Evolutionary conservation across 2,113 vertebrate species (phyloP).

Genomic region (Tenebrosternarchus preto): DNA sequence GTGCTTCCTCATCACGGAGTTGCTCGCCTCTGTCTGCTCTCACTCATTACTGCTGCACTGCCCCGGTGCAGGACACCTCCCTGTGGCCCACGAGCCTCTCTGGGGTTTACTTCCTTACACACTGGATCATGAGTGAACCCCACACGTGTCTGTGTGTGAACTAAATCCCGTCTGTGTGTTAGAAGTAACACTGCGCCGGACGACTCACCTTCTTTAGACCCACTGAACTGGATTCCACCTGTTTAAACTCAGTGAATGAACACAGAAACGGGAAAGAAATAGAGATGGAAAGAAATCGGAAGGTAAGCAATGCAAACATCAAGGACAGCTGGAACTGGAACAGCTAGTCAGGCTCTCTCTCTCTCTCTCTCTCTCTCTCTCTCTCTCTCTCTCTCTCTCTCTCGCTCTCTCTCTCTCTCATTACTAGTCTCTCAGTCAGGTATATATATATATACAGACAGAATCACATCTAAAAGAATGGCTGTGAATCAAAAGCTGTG

Average conservation of each 20-base stretch:
- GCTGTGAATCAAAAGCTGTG: constrained; percentile 3
- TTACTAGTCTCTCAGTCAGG: no score
- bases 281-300: neutral
- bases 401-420: no score
- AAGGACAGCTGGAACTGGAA: neutral
- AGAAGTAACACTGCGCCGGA: neutral
- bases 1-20: neutral
- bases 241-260: neutral
- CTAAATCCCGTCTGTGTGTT: constrained; percentile 1
- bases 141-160: neutral
- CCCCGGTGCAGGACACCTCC: neutral
- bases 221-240: neutral
- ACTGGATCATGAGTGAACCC: neutral
- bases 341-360: no score
- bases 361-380: no score
- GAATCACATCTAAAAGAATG: no score
- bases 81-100: no score
- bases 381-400: no score
- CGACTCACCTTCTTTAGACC: constrained; percentile 7
- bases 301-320: neutral
- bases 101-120: neutral
- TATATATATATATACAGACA: no score
- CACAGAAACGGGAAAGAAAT: neutral
- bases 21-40: neutral
- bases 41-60: neutral